These are phyloP conservation scores for Serrognathus titanus DNA, from an alignment of 2,888 invertebrate species.

Conservation along the genomic window DNA sequence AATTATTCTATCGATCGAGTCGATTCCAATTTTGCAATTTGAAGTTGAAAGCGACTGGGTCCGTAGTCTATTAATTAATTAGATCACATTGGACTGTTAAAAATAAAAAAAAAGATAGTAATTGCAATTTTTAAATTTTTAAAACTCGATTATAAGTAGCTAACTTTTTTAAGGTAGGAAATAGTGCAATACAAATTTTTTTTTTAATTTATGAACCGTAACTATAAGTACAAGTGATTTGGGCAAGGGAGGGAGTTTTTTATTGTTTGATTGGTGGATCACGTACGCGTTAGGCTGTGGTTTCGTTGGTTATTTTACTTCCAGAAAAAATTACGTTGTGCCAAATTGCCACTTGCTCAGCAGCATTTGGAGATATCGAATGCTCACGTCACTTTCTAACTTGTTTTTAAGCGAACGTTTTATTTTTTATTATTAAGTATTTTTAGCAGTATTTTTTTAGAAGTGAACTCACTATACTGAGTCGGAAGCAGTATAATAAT, in stretches of 20 bases:
- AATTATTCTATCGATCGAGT: neutral
- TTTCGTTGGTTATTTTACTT: too few relatives aligned
- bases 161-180: neutral
- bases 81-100: constrained; percentile 19
- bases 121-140: constrained; percentile 9
- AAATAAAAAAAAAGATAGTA: constrained; percentile 2
- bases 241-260: constrained; percentile 3
- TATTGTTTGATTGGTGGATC: too few relatives aligned
- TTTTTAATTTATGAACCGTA: neutral
- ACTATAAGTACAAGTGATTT: constrained; percentile 8
- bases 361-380: too few relatives aligned
- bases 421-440: neutral
- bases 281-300: too few relatives aligned
- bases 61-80: constrained; percentile 7
- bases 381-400: too few relatives aligned
- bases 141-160: neutral
- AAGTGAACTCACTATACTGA: constrained; percentile 7
- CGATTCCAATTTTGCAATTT: neutral
- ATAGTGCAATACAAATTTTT: constrained; percentile 16
- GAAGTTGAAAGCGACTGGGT: neutral
- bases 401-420: too few relatives aligned
- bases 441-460: constrained; percentile 13
- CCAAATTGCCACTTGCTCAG: too few relatives aligned
- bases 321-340: too few relatives aligned
- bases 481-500: constrained; percentile 7